Conservation (phyloP, 2,888 invertebrate species). For the Dynastes hyllus region DNA sequence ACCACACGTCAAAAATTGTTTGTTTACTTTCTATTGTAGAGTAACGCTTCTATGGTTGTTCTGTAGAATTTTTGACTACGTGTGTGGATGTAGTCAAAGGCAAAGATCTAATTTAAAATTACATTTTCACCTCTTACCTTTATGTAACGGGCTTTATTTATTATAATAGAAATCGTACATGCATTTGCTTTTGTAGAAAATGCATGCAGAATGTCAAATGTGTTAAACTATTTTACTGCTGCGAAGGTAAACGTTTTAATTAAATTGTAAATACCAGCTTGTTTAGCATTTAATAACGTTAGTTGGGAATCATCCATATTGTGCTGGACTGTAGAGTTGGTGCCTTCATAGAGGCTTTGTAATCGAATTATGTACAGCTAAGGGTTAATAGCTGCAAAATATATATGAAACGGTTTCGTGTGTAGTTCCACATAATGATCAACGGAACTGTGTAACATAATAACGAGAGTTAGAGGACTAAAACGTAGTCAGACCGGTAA, state of each 20-base stretch:
- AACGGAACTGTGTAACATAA: constrained; percentile 21
- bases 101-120: too few relatives aligned
- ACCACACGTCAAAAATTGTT: too few relatives aligned
- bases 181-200: too few relatives aligned
- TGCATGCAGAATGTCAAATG: background rate
- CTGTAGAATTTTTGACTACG: too few relatives aligned
- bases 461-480: constrained; percentile 12
- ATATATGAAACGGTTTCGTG: constrained; percentile 21
- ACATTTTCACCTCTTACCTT: too few relatives aligned
- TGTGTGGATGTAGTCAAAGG: too few relatives aligned
- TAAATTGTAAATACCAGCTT: constrained; percentile 20
- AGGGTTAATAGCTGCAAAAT: constrained; percentile 30
- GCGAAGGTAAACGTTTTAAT: constrained; percentile 4
- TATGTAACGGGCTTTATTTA: too few relatives aligned
- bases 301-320: background rate
- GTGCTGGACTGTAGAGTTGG: constrained; percentile 6
- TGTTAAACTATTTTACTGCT: constrained; percentile 2
- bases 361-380: constrained; percentile 14
- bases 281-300: constrained; percentile 13
- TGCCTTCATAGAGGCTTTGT: constrained; percentile 13
- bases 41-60: too few relatives aligned
- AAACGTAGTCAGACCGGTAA: background rate
- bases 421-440: constrained; percentile 16
- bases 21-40: too few relatives aligned
- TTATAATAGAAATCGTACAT: too few relatives aligned